phyloP scores from a whole-genome alignment of 1,140 invertebrate species.

The Samia ricini region DNA sequence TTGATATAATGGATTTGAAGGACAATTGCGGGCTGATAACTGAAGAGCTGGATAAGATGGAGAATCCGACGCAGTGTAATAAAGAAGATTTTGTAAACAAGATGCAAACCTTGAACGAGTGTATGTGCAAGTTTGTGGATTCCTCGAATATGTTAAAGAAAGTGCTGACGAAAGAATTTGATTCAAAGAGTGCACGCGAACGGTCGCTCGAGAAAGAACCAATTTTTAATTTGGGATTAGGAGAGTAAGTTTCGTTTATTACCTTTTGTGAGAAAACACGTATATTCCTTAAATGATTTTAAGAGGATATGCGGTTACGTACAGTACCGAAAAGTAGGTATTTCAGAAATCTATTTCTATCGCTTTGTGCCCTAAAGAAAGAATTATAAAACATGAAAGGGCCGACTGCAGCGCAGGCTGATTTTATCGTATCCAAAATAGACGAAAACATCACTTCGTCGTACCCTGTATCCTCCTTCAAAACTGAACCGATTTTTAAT shows the following conservation, averaged over 20 bases:
- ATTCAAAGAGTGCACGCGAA: slow-evolving; percentile 39
- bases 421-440: too few species aligned
- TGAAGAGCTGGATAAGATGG: slow-evolving; percentile 42
- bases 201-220: slow-evolving; percentile 25
- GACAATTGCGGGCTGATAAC: slow-evolving; percentile 39
- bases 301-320: too few species aligned
- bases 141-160: slow-evolving; percentile 61
- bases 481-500: too few species aligned
- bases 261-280: too few species aligned
- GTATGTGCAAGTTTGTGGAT: slow-evolving; percentile 62
- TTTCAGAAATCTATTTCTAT: neutral
- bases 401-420: too few species aligned
- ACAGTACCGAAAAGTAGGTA: too few species aligned
- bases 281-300: neutral
- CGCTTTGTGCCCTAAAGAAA: too few species aligned
- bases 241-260: slow-evolving; percentile 45
- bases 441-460: too few species aligned
- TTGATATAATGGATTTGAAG: slow-evolving; percentile 36
- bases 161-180: slow-evolving; percentile 50
- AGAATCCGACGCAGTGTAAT: slow-evolving; percentile 32
- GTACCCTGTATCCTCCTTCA: too few species aligned
- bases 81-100: slow-evolving; percentile 45
- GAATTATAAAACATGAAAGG: too few species aligned
- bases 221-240: slow-evolving; percentile 48
- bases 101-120: slow-evolving; percentile 59